phyloP scores from a whole-genome alignment of 2,113 vertebrate genomes.

The Poeciliopsis retropinna region DNA sequence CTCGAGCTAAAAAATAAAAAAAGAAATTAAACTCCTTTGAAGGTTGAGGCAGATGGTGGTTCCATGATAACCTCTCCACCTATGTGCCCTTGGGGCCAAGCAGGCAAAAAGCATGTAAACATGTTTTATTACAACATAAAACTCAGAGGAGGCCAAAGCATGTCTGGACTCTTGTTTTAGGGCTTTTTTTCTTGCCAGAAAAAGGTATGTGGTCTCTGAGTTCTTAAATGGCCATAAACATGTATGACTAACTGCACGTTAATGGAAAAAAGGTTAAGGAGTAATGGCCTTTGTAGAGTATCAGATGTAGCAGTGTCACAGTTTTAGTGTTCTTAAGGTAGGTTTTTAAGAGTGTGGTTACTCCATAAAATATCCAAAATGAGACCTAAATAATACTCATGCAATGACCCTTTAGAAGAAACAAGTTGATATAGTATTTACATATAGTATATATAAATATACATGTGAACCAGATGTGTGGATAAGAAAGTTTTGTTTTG shows the following conservation, averaged over 20 bases:
- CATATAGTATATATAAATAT: too few relatives aligned
- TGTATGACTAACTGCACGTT: constrained; percentile 71
- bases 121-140: constrained; percentile 82
- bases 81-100: constrained; percentile 55
- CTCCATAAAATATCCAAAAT: constrained; percentile 5
- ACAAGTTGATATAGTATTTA: not conserved
- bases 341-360: constrained; percentile 24
- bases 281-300: constrained; percentile 58
- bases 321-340: constrained; percentile 12
- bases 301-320: constrained; percentile 44
- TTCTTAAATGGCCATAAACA: constrained; percentile 73
- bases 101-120: constrained; percentile 76
- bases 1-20: constrained; percentile 27
- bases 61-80: constrained; percentile 79
- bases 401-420: not conserved
- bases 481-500: too few relatives aligned
- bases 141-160: constrained; percentile 64
- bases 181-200: constrained; percentile 70
- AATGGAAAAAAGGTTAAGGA: constrained; percentile 54
- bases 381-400: constrained; percentile 1
- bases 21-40: constrained; percentile 53
- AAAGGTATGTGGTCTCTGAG: constrained; percentile 62
- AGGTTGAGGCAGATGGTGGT: constrained; percentile 53
- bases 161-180: constrained; percentile 67
- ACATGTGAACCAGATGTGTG: not conserved